phyloP scores from a whole-genome alignment of 2,113 vertebrate species.

The Salvelinus sp. region DNA sequence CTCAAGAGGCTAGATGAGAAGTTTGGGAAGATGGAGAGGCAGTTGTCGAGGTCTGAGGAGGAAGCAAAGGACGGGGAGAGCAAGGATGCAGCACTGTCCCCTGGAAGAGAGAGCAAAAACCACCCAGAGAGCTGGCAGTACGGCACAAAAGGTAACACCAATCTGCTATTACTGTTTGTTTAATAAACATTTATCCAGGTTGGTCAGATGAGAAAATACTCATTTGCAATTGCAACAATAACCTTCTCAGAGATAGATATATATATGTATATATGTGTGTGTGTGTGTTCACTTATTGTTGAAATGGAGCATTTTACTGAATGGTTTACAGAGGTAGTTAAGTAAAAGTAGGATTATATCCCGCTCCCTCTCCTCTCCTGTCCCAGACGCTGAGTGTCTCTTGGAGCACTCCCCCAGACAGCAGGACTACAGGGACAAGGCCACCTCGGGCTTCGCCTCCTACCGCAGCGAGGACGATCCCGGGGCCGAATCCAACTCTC shows the following conservation, averaged over 20 bases:
- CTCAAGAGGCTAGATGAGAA: slow-evolving; percentile 96
- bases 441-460: slow-evolving; percentile 58
- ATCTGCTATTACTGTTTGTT: not conserved
- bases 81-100: slow-evolving; percentile 70
- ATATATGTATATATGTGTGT: too few species aligned
- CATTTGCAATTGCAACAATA: not conserved
- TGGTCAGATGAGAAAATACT: not conserved
- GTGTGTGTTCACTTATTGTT: not conserved
- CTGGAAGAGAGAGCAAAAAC: slow-evolving; percentile 68
- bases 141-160: slow-evolving; percentile 77
- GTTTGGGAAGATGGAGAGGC: slow-evolving; percentile 84
- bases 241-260: not conserved
- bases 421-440: slow-evolving; percentile 78
- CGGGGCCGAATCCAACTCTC: slow-evolving; percentile 79
- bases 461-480: slow-evolving; percentile 85
- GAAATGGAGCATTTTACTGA: too few species aligned
- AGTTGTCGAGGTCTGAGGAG: slow-evolving; percentile 75
- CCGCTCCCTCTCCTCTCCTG: not conserved
- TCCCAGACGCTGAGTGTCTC: slow-evolving; percentile 62
- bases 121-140: slow-evolving; percentile 77
- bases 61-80: slow-evolving; percentile 69
- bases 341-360: not conserved
- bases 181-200: not conserved
- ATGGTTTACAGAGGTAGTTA: too few species aligned
- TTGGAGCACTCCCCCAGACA: slow-evolving; percentile 68